Evolutionary conservation across 2,888 invertebrate species (phyloP).

Genomic region (Lumbricus terrestris): DNA sequence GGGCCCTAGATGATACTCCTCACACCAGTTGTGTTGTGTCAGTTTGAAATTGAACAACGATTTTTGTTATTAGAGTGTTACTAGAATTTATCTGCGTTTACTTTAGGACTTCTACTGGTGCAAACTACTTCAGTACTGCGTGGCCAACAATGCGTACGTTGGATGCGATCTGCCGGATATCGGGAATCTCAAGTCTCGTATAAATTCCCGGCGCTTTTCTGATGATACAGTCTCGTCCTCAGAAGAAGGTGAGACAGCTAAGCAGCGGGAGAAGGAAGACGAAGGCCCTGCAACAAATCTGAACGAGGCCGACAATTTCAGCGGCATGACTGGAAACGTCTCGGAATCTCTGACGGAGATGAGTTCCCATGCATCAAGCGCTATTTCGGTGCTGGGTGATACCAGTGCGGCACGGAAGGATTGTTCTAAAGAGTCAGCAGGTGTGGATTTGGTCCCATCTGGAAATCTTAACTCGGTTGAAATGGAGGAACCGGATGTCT

Average conservation of each 20-base stretch:
- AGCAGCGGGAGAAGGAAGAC: neutral
- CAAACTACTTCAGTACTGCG: constrained; percentile 48
- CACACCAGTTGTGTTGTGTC: no score
- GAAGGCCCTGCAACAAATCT: neutral
- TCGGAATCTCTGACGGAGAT: neutral
- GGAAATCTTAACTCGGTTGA: neutral
- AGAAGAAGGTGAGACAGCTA: neutral
- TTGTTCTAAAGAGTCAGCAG: neutral
- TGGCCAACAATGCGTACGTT: constrained; percentile 48
- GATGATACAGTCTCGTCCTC: neutral
- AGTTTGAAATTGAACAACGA: neutral
- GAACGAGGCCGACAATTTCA: neutral
- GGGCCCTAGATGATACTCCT: no score
- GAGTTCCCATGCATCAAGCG: neutral
- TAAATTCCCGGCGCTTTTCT: neutral
- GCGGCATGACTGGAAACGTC: neutral
- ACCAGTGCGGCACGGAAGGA: neutral
- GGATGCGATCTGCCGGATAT: constrained; percentile 53
- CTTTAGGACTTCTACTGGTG: constrained; percentile 52
- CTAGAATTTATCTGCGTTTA: neutral
- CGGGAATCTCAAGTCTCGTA: neutral
- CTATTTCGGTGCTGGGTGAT: neutral
- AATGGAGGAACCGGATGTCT: neutral
- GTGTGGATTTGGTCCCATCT: neutral
- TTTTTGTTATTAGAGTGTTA: no score